Evolutionary conservation across 1,140 invertebrate genomes (phyloP).

Genomic region (Oryctes rhinoceros): DNA sequence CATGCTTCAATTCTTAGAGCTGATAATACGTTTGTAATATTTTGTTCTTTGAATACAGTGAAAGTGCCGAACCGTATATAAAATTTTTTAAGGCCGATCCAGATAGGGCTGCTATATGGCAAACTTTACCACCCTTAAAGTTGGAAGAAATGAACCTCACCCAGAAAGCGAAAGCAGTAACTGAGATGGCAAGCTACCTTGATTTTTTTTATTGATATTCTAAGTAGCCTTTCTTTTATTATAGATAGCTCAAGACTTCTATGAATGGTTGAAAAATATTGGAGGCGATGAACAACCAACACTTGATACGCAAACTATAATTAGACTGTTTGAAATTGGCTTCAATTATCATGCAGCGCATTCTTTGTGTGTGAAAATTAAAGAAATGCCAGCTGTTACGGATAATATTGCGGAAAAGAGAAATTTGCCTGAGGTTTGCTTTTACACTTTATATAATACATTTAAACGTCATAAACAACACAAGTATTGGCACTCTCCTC

Average conservation of each 20-base stretch:
- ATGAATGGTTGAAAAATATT: constrained; percentile 66
- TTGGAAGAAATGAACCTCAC: constrained; percentile 58
- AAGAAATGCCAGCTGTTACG: constrained; percentile 63
- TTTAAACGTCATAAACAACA: too few relatives aligned
- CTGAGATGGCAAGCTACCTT: constrained; percentile 59
- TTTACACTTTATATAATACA: not conserved
- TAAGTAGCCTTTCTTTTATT: constrained; percentile 44
- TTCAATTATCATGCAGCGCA: constrained; percentile 66
- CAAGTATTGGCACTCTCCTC: too few relatives aligned
- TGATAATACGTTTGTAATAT: not conserved
- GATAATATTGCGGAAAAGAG: constrained; percentile 60
- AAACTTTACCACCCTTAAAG: constrained; percentile 49
- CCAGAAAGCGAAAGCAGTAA: constrained; percentile 64
- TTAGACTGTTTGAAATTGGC: constrained; percentile 68
- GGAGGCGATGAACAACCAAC: constrained; percentile 61
- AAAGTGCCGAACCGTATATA: constrained; percentile 49
- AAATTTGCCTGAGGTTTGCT: constrained; percentile 57
- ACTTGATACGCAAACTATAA: constrained; percentile 60
- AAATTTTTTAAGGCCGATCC: constrained; percentile 52
- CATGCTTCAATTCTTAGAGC: not conserved
- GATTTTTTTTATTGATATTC: not conserved
- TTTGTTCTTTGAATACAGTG: not conserved
- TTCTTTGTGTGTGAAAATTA: constrained; percentile 61
- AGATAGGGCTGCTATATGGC: constrained; percentile 53
- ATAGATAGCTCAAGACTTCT: constrained; percentile 67